Evolutionary conservation across 2,888 invertebrate species (phyloP).

Genomic region (Lagria hirta): DNA sequence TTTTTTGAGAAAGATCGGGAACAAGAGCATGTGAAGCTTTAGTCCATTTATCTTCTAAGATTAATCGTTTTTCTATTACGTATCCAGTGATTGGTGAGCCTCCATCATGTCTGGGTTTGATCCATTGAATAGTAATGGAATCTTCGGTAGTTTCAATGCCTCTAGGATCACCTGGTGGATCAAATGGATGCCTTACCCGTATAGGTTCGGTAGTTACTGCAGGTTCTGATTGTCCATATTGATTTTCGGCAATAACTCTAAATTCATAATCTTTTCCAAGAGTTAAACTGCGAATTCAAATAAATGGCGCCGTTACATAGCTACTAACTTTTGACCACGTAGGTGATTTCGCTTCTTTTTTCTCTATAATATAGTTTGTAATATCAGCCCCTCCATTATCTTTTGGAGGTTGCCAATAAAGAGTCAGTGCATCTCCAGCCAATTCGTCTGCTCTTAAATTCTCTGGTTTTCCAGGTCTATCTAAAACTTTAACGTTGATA

Average conservation of each 20-base stretch:
- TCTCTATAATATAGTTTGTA: constrained; percentile 96
- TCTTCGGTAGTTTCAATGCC: constrained; percentile 89
- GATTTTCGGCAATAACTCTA: constrained; percentile 97
- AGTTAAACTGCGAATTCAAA: constrained; percentile 87
- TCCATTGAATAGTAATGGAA: constrained; percentile 96
- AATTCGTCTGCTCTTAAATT: constrained; percentile 93
- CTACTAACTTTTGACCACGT: constrained; percentile 91
- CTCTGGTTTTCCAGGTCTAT: constrained; percentile 87
- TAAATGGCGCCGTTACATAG: constrained; percentile 87
- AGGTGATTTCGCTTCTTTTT: constrained; percentile 78
- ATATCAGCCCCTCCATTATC: constrained; percentile 95
- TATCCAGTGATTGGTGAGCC: constrained; percentile 97
- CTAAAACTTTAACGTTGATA: constrained; percentile 92
- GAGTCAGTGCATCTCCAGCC: constrained; percentile 90
- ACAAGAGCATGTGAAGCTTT: constrained; percentile 87
- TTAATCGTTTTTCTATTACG: constrained; percentile 84
- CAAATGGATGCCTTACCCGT: constrained; percentile 93
- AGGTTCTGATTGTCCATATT: constrained; percentile 95
- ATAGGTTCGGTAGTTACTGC: constrained; percentile 89
- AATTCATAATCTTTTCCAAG: constrained; percentile 95
- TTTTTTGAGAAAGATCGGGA: constrained; percentile 83
- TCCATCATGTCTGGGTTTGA: constrained; percentile 93
- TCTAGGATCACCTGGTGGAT: constrained; percentile 86
- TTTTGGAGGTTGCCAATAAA: constrained; percentile 95
- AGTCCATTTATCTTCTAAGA: constrained; percentile 94